These are phyloP conservation scores for Ormyrus thymus DNA, from an alignment of 2,888 invertebrate species.

Conservation along the genomic window DNA sequence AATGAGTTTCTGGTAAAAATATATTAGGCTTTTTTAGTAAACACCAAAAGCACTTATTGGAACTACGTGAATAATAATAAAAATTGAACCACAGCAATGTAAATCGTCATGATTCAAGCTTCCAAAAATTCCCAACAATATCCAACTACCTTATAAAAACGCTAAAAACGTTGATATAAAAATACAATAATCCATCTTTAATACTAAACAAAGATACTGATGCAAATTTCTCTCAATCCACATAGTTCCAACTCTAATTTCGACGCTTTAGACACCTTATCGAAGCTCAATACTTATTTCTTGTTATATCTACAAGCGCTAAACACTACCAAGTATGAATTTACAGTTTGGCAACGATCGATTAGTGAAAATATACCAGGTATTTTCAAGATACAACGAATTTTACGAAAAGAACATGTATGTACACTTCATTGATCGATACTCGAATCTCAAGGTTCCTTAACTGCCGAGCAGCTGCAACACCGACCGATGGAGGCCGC, in stretches of 20 bases:
- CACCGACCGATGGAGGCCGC: conserved; percentile 7
- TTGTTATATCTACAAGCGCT: conserved; percentile 43
- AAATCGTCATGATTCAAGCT: no score
- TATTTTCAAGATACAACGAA: conserved; percentile 10
- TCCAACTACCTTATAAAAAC: no score
- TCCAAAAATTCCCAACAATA: no score
- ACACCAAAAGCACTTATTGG: background rate
- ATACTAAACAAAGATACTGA: background rate
- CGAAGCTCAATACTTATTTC: conserved; percentile 52
- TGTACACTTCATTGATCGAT: conserved; percentile 34
- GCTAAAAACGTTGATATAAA: background rate
- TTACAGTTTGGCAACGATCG: conserved; percentile 54
- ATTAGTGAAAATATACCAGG: conserved; percentile 28
- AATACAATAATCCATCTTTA: background rate
- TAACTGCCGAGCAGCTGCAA: background rate
- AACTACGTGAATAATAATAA: no score
- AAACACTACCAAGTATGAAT: conserved; percentile 36
- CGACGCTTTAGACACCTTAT: conserved; percentile 32
- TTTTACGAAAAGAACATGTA: conserved; percentile 27
- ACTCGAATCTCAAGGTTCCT: background rate
- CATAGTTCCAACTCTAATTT: background rate
- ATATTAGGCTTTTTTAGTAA: conserved; percentile 1
- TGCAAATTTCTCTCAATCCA: no score
- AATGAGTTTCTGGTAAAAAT: background rate
- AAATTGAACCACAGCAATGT: no score